These are phyloP conservation scores for Zaprionus davidi DNA, from an alignment of 1,140 invertebrate species.

Conservation along the genomic window DNA sequence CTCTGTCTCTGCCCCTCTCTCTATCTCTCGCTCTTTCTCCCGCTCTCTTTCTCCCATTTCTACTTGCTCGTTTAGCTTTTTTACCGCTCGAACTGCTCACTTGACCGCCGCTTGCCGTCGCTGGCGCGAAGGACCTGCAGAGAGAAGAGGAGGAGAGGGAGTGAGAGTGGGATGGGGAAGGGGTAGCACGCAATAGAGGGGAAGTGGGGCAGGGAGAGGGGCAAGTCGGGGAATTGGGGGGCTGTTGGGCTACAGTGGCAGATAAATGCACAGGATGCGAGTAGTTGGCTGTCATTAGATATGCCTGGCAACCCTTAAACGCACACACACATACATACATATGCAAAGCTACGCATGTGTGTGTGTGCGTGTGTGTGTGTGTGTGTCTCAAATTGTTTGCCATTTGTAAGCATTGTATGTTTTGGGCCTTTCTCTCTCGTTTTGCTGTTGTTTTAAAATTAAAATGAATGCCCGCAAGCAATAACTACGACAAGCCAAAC, in stretches of 20 bases:
- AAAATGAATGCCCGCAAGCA: slow-evolving; percentile 83
- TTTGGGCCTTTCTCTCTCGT: slow-evolving; percentile 62
- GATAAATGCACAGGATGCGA: slow-evolving; percentile 39
- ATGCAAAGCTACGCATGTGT: background rate
- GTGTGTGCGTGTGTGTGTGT: slow-evolving; percentile 36
- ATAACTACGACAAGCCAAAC: slow-evolving; percentile 75
- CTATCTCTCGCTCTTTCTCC: background rate
- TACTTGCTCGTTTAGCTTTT: slow-evolving; percentile 9
- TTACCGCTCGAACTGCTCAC: slow-evolving; percentile 28
- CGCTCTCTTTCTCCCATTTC: background rate
- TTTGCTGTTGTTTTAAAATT: slow-evolving; percentile 80
- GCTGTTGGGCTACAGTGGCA: background rate
- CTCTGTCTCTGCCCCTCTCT: background rate
- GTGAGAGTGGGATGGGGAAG: no score
- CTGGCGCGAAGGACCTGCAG: slow-evolving; percentile 3
- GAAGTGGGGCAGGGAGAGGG: no score
- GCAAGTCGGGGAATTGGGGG: background rate
- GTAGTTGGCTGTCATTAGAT: slow-evolving; percentile 54
- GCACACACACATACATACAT: background rate
- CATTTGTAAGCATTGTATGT: slow-evolving; percentile 80
- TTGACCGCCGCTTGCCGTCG: slow-evolving; percentile 52
- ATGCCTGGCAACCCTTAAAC: slow-evolving; percentile 70
- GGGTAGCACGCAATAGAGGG: no score
- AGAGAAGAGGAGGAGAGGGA: background rate
- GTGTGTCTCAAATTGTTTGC: slow-evolving; percentile 73